Evolutionary conservation across 2,888 invertebrate genomes (phyloP), one percentile per base, ranked within the genome.

Genomic region (Cosmia trapezina): DNA sequence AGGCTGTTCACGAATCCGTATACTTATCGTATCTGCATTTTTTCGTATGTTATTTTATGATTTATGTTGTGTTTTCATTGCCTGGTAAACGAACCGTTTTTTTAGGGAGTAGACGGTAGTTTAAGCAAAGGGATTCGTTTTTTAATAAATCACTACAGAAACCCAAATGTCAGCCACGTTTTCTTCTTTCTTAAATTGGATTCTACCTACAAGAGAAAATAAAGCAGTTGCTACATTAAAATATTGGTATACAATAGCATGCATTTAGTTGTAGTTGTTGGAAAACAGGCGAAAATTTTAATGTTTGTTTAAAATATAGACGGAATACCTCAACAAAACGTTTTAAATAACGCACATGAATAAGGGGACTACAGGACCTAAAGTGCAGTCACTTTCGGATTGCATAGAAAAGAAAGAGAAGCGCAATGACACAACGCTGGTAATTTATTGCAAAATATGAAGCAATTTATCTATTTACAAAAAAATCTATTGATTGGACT

Each of bases 21-120:
- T 80, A 83, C 72, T 83, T 82, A 83, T 80, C 62, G 79, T 85
- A 86, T 78, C 81, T 85, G 80, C 77, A 87, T 83, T 87, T 86
- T 76, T 83, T 80, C 57, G 41, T 79, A 54, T 70, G 71, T 64
- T 62, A 57, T 66, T 41, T 33, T 59, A 51, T 71, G 62, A 86
- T 83, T 76, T 79, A 83, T 85, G 45, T 56, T 41, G 51, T 64
- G 43, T 43, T 79, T 72, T 67, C 56, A 67, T 65, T 64, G 43
- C 49, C 14, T 22, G 19, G 11, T 78, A 76, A 78, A 66, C 14
- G 65, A 65, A 28, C 14, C 1, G 7, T 33, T 43, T 76, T 65
- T 8, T 37, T 37, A 0, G 6, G 3, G 33, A 6, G 41, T 2
- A 28, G 3, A 54, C 14, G 7, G 54, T 14, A 3, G 7, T 28